Evolutionary conservation across 2,888 invertebrate genomes (phyloP).

Genomic region (Hirtodrosophila trivittata): DNA sequence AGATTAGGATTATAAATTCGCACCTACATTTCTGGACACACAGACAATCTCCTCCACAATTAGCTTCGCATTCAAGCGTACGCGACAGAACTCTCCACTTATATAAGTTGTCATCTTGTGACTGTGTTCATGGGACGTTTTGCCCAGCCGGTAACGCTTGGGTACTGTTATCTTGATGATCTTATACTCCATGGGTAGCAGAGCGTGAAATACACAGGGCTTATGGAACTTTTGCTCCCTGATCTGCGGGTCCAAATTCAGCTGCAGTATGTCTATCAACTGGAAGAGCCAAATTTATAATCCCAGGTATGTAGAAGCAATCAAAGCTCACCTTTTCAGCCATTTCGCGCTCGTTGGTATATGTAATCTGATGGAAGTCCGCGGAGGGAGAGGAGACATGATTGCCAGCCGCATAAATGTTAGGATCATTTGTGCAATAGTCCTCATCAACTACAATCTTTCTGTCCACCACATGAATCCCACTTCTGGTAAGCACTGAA

Average conservation of each 20-base stretch:
- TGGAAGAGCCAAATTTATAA: constrained; percentile 13
- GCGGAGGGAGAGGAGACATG: constrained; percentile 26
- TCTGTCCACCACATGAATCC: constrained; percentile 28
- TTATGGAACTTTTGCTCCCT: constrained; percentile 18
- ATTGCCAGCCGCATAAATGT: constrained; percentile 72
- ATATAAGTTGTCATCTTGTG: constrained; percentile 59
- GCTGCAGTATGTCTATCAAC: constrained; percentile 53
- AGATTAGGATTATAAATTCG: background rate
- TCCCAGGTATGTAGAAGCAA: too few relatives aligned
- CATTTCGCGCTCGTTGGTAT: constrained; percentile 58
- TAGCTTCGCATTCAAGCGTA: constrained; percentile 56
- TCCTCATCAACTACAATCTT: constrained; percentile 57
- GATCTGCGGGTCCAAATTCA: constrained; percentile 2
- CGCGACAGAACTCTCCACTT: constrained; percentile 70
- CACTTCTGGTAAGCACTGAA: constrained; percentile 34
- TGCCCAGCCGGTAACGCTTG: constrained; percentile 63
- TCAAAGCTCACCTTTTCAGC: constrained; percentile 68
- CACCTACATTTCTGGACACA: constrained; percentile 63
- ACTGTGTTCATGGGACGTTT: constrained; percentile 51
- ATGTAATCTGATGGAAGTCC: constrained; percentile 62
- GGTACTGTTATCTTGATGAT: constrained; percentile 64
- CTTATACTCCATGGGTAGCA: constrained; percentile 58
- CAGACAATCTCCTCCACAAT: constrained; percentile 75
- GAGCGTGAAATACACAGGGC: constrained; percentile 51
- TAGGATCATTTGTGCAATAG: constrained; percentile 61